These are phyloP conservation scores for Rhinichthys klamathensis DNA, from an alignment of 2,113 vertebrate species.

Conservation along the genomic window DNA sequence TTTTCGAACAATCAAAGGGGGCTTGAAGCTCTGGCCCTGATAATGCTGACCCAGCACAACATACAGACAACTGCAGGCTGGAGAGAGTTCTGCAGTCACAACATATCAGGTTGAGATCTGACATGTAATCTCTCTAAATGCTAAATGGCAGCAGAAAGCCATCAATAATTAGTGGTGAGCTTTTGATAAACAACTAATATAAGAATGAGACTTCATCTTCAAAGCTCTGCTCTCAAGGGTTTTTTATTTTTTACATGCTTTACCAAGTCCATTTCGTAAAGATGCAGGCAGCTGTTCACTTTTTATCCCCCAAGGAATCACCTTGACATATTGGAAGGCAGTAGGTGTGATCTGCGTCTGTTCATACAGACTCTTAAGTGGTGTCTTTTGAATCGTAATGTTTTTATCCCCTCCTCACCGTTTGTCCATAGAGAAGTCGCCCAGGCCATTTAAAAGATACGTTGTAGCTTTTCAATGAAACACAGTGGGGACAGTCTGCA, in stretches of 20 bases:
- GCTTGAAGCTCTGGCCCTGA: constrained; percentile 40
- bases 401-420: background rate
- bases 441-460: background rate
- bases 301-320: constrained; percentile 13
- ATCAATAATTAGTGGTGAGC: constrained; percentile 6
- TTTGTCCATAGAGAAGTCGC: constrained; percentile 4
- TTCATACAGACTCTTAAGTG: constrained; percentile 7
- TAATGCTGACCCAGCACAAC: constrained; percentile 30
- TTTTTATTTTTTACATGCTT: background rate
- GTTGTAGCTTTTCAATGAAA: background rate
- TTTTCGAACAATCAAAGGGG: constrained; percentile 26
- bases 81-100: background rate
- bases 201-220: constrained; percentile 13
- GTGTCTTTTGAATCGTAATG: background rate
- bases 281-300: background rate
- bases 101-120: background rate
- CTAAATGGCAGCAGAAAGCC: constrained; percentile 5
- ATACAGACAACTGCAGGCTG: constrained; percentile 15
- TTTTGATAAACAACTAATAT: constrained; percentile 23
- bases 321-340: constrained; percentile 9
- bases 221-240: background rate
- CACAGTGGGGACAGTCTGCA: background rate
- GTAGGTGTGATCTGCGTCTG: constrained; percentile 7
- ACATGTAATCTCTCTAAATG: constrained; percentile 4
- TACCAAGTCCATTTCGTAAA: constrained; percentile 17